These are phyloP conservation scores for Adineta ricciae DNA, from an alignment of 2,888 invertebrate species.

Conservation along the genomic window DNA sequence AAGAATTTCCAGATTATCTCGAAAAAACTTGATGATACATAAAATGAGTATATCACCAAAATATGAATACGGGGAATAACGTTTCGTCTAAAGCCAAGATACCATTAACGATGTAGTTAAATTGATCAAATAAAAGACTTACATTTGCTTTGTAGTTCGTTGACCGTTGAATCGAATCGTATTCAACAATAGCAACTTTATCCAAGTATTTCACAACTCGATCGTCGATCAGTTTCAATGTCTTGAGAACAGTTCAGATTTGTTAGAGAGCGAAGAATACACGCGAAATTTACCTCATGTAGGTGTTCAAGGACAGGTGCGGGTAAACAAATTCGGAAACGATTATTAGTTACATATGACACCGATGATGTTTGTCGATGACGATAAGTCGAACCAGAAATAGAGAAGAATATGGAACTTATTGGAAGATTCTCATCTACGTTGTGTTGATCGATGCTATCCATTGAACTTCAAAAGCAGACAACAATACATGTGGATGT, in stretches of 20 bases:
- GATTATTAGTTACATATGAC: neutral
- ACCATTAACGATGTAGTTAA: neutral
- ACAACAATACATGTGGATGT: neutral
- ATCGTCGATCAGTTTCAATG: neutral
- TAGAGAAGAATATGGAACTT: neutral
- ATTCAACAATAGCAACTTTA: neutral
- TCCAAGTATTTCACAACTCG: neutral
- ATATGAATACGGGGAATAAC: neutral
- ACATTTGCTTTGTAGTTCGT: neutral
- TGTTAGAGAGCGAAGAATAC: neutral
- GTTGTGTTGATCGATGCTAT: neutral
- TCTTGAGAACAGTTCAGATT: neutral
- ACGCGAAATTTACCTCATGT: neutral
- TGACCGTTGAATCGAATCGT: neutral
- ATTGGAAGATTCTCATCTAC: neutral
- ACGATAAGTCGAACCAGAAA: neutral
- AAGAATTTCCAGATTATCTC: neutral
- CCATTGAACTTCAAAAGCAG: neutral
- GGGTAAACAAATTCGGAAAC: neutral
- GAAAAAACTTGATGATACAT: neutral
- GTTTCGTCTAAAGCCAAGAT: neutral
- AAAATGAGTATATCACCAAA: neutral
- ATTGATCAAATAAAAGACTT: too few species aligned
- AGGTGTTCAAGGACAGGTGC: neutral
- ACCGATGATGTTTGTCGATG: neutral